A percentile compares a stretch with the other conserved stretches of the same genome.
phyloP scores from a whole-genome alignment of 1,140 invertebrate genomes.

The Pseudomyrmex concolor region DNA sequence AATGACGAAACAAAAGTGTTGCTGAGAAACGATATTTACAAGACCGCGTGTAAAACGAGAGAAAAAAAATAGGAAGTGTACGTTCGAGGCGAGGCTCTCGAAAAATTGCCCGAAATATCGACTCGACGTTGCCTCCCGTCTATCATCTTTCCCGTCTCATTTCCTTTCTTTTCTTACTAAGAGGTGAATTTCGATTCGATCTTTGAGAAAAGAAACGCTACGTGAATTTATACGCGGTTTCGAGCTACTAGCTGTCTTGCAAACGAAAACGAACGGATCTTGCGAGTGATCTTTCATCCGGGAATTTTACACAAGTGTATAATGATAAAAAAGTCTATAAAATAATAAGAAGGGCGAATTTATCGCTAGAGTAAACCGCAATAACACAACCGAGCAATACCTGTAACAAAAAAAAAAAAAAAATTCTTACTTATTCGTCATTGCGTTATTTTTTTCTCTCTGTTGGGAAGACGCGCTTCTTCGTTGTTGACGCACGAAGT shows the following conservation, averaged over 20 bases:
- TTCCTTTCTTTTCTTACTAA: slow-evolving; percentile 32
- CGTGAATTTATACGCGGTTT: slow-evolving; percentile 23
- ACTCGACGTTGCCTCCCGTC: slow-evolving; percentile 52
- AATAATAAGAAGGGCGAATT: too few species aligned
- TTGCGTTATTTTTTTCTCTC: not conserved
- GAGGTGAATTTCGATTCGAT: slow-evolving; percentile 48
- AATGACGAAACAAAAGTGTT: not conserved
- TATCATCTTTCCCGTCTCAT: slow-evolving; percentile 47
- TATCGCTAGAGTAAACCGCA: too few species aligned
- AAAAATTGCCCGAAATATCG: slow-evolving; percentile 20
- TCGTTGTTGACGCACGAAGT: not conserved
- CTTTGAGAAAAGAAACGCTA: not conserved
- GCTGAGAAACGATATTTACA: not conserved
- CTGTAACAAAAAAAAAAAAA: not conserved
- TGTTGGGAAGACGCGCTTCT: too few species aligned
- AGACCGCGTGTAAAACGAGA: not conserved
- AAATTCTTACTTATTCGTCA: not conserved
- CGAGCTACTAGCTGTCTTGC: not conserved
- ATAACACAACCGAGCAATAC: too few species aligned
- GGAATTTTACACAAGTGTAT: not conserved
- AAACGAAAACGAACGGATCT: not conserved
- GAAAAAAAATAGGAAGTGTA: not conserved
- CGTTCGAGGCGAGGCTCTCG: not conserved
- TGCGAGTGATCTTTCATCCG: not conserved
- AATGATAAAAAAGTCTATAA: too few species aligned